Evolutionary conservation across 2,888 invertebrate genomes (phyloP), one percentile per base, ranked within the genome.

Genomic region (Gastracanthus pulcherrimus): DNA sequence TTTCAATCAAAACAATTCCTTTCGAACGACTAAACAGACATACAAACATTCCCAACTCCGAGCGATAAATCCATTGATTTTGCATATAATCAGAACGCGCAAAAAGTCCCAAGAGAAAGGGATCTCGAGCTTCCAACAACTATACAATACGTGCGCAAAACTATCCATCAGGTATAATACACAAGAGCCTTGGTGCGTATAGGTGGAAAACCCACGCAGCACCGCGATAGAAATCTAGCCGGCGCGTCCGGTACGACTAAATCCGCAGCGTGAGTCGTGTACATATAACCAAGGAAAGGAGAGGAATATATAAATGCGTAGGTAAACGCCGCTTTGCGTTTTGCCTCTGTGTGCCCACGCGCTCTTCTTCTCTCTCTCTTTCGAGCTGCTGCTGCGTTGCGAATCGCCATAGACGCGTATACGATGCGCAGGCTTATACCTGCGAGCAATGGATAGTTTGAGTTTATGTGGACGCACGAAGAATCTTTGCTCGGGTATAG

Each of bases 241-340:
- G n/a, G 64, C 64, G 70, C 70, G 70, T 70, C 70, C 70, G 55
- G 70, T 70, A 55, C 70, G 16, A 36, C 70, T 70, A 70, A 70
- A 70, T 55, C 70, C 71, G 29, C 58, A 11, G 19, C 38, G 9
- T 16, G 31, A 45, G n/a, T 13, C 69, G 69, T 26, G 26, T 29
- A n/a, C n/a, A n/a, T n/a, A n/a, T n/a, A n/a, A n/a, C n/a, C 64
- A 19, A 69, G 48, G 48, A 69, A 55, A 70, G 70, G 55, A 34
- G 55, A 70, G n/a, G n/a, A n/a, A n/a, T n/a, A n/a, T n/a, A n/a
- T n/a, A 38, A 36, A 36, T 55, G 70, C 55, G 55, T 70, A 70
- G 51, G 70, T 70, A 70, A 34, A 9, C 13, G 67, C 67, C 13
- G 67, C 67, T 67, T 48, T 45, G 67, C 67, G 67, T 29, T 67